Base-by-base conservation (phyloP, 2,888 invertebrate genomes). In the Drosophila dives region DNA sequence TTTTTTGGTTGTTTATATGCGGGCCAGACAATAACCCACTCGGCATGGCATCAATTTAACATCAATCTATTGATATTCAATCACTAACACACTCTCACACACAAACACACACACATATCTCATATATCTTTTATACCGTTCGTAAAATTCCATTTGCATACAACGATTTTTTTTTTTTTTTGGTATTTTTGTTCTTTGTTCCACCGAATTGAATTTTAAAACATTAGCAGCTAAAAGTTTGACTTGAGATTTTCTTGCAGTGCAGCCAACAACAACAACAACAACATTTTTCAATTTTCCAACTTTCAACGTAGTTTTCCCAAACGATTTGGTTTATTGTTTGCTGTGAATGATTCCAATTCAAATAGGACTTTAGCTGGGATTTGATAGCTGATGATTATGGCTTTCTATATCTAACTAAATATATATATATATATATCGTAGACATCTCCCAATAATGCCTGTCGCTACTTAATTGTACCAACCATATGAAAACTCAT, bases 1-100 rank as follows among this genome's bases (percentile, higher is more conserved):
- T 45, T 42, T 36, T 65, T 34, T 64, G 62, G 53, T 73, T 79
- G 79, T 81, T 79, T 77, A 75, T 81, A 87, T 86, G 87, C 82
- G 85, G 82, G 85, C 82, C 87, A 85, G 89, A 89, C 87, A 89
- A 84, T 85, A 85, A 89, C 85, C 89, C 89, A 75, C 89, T 86
- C 86, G 64, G 82, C 66, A 72, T 73, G 68, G 73, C 88, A 86
- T 89, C 90, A 85, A 89, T 89, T 85, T 87, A 87, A 87, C 82
- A 85, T 85, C 87, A 89, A 86, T 86, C 85, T 85, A 80, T 84
- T 56, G 86, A 83, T 73, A 71, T 70, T 56, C 54, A 45, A 45
- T 26, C 51, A 20, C 55, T 60, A 34, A 48, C 38, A 51, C 49
- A 53, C 53, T 40, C 34, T 33, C 17, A 54, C 26, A 58, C 32